These are phyloP conservation scores for Euphonia xanthogaster DNA, from an alignment of 2,797 vertebrate genomes.

Conservation along the genomic window DNA sequence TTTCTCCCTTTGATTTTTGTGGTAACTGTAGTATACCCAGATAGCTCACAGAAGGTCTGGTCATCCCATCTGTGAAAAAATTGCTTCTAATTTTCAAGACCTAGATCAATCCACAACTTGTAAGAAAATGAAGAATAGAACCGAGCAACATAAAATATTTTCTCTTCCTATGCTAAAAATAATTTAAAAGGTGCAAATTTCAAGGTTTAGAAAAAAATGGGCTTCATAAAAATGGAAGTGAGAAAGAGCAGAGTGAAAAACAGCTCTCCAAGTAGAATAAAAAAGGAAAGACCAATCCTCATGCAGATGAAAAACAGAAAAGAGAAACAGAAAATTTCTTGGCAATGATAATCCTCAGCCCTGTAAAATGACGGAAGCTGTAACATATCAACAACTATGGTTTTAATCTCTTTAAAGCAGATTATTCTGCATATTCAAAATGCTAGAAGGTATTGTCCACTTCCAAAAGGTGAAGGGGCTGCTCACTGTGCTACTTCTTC, in stretches of 20 bases:
- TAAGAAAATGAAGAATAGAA: not conserved
- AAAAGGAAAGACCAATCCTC: not conserved
- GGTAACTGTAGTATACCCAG: not conserved
- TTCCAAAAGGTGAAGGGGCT: not conserved
- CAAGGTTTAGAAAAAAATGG: not conserved
- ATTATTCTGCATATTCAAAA: not conserved
- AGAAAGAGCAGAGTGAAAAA: not conserved
- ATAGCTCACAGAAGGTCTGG: not conserved
- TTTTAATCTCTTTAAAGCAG: not conserved
- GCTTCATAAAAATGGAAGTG: not conserved
- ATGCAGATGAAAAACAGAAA: not conserved
- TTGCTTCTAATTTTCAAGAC: not conserved
- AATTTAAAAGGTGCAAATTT: not conserved
- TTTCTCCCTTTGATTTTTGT: not conserved
- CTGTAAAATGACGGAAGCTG: not conserved
- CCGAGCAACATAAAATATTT: not conserved
- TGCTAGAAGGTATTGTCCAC: not conserved
- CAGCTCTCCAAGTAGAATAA: not conserved
- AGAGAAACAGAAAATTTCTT: not conserved
- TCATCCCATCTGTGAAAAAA: not conserved
- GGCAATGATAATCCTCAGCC: not conserved
- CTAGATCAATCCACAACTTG: not conserved
- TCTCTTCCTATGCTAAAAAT: not conserved
- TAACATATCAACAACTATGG: not conserved
- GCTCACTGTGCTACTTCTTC: not conserved